Percentiles rank a stretch among this genome's conserved stretches.
Conservation (phyloP, 1,140 invertebrate genomes). For the Zelostemma sp. region DNA sequence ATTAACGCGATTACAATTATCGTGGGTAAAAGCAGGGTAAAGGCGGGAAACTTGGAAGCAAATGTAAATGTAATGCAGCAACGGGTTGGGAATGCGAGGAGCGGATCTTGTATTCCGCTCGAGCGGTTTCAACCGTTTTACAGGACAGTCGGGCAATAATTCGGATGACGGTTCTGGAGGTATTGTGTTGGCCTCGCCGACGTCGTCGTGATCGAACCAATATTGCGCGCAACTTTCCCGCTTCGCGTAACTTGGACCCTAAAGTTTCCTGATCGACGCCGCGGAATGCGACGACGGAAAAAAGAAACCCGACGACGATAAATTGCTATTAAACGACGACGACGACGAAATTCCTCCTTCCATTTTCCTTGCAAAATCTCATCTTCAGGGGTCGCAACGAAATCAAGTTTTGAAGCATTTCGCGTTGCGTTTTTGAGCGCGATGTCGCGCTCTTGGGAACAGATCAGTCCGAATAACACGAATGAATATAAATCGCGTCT, state of each 20-base stretch:
- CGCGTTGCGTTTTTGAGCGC: no score
- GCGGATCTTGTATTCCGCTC: slow-evolving; percentile 31
- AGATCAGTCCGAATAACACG: slow-evolving; percentile 37
- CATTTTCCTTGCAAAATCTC: not conserved
- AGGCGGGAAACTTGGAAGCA: slow-evolving; percentile 15
- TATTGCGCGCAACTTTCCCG: slow-evolving; percentile 29
- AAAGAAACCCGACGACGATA: slow-evolving; percentile 12
- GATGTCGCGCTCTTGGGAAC: slow-evolving; percentile 26
- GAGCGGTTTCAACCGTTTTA: slow-evolving; percentile 37
- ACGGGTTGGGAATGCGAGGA: slow-evolving; percentile 22
- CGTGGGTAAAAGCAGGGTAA: no score
- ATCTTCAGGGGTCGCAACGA: not conserved
- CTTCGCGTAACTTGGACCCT: slow-evolving; percentile 19
- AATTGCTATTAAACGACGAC: no score
- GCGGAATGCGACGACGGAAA: slow-evolving; percentile 14
- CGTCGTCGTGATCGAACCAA: slow-evolving; percentile 26
- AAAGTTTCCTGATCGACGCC: slow-evolving; percentile 24
- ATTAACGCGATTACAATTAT: no score
- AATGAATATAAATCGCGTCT: slow-evolving; percentile 46
- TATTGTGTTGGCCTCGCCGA: slow-evolving; percentile 33
- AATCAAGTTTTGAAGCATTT: no score
- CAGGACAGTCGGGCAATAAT: slow-evolving; percentile 44
- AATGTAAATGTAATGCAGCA: slow-evolving; percentile 27
- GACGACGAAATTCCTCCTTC: slow-evolving; percentile 13
- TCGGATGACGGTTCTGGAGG: slow-evolving; percentile 38